Evolutionary conservation across 2,888 invertebrate genomes (phyloP).

Genomic region (Branchipolynoe longqiensis): DNA sequence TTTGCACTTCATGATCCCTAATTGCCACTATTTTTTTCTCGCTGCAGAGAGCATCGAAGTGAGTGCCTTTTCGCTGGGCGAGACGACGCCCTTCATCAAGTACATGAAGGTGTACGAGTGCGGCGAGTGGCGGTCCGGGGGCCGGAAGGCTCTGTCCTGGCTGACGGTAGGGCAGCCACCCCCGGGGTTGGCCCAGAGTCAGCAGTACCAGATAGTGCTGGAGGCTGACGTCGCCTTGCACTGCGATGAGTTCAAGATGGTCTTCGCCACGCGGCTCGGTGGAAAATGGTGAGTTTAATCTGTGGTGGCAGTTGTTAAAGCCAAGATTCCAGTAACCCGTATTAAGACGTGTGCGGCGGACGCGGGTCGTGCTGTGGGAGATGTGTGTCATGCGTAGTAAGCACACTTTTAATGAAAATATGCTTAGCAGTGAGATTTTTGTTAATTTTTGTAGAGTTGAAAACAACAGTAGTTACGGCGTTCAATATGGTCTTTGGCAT

Average conservation of each 20-base stretch:
- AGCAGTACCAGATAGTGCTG: constrained; percentile 82
- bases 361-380: no score
- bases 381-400: no score
- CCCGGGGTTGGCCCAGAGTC: constrained; percentile 79
- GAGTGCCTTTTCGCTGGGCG: constrained; percentile 83
- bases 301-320: no score
- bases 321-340: no score
- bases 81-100: constrained; percentile 81
- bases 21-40: no score
- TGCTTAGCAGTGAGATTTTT: no score
- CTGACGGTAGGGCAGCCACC: constrained; percentile 76
- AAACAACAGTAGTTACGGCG: no score
- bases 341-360: no score
- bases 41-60: constrained; percentile 82
- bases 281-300: constrained; percentile 80
- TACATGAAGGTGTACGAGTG: constrained; percentile 81
- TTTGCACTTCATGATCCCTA: no score
- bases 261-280: constrained; percentile 82
- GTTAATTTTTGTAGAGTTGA: no score
- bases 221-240: constrained; percentile 83
- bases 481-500: constrained; percentile 84
- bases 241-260: constrained; percentile 84
- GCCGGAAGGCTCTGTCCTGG: constrained; percentile 77
- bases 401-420: no score
- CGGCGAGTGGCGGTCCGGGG: constrained; percentile 77